Conservation (phyloP, 2,888 invertebrate genomes). For the Bembecia ichneumoniformis region DNA sequence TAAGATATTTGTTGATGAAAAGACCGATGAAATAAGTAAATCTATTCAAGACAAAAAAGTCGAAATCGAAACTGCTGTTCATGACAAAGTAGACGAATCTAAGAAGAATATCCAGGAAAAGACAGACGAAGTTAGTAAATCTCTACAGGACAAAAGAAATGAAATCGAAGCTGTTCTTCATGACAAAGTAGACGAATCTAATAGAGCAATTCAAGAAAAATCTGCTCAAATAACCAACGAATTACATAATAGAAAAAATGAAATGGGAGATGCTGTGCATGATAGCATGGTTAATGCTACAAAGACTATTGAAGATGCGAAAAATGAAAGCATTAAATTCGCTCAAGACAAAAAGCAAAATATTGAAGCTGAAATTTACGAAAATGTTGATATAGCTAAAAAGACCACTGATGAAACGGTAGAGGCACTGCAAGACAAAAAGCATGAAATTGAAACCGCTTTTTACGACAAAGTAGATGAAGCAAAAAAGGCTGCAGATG, state of each 20-base stretch:
- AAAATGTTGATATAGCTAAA: conserved; percentile 25
- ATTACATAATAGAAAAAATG: not conserved
- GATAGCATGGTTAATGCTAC: conserved; percentile 26
- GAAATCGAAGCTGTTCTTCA: conserved; percentile 3
- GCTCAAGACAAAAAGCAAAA: conserved; percentile 10
- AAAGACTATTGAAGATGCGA: conserved; percentile 14
- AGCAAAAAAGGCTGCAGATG: conserved; percentile 30
- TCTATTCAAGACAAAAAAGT: conserved; percentile 24
- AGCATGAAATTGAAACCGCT: conserved; percentile 11
- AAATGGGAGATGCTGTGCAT: conserved; percentile 9
- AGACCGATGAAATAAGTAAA: conserved; percentile 29
- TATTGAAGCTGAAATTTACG: conserved; percentile 12
- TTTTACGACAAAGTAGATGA: conserved; percentile 16
- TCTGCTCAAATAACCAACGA: conserved; percentile 10
- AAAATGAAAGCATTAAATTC: conserved; percentile 11
- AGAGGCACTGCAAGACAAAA: conserved; percentile 15
- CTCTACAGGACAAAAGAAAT: conserved; percentile 12
- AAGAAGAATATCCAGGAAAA: conserved; percentile 22
- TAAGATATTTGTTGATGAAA: conserved; percentile 24
- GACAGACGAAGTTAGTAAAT: conserved; percentile 15
- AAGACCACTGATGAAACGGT: conserved; percentile 23
- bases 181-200: conserved; percentile 11
- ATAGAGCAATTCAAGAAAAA: conserved; percentile 8
- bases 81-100: conserved; percentile 17
- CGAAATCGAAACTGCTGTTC: conserved; percentile 17